These are phyloP conservation scores for Moxostoma hubbsi DNA, from an alignment of 2,797 vertebrate genomes.

Conservation along the genomic window DNA sequence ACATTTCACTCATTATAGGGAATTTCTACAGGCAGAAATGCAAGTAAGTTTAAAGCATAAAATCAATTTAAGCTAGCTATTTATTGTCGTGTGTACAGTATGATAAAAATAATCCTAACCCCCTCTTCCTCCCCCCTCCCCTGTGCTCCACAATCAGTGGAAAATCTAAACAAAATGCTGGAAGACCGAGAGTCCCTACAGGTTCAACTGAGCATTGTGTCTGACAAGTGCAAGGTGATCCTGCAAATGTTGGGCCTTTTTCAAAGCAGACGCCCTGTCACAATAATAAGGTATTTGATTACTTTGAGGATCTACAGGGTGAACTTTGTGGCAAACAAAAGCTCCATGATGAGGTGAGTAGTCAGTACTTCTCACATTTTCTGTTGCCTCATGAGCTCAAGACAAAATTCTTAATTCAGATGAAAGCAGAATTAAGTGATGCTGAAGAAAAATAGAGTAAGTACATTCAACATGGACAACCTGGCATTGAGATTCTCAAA, in stretches of 20 bases:
- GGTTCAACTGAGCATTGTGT: no score
- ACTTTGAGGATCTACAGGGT: slow-evolving; percentile 30
- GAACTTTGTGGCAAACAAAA: slow-evolving; percentile 38
- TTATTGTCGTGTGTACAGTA: neutral
- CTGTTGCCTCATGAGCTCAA: neutral
- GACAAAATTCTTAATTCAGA: slow-evolving; percentile 18
- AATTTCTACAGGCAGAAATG: slow-evolving; percentile 35
- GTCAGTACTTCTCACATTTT: neutral
- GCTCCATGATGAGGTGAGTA: slow-evolving; percentile 12
- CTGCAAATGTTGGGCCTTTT: slow-evolving; percentile 34
- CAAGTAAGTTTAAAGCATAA: neutral
- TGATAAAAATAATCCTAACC: neutral
- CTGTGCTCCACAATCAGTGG: slow-evolving; percentile 14
- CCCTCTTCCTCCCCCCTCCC: neutral
- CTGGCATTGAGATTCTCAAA: slow-evolving; percentile 23
- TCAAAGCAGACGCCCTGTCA: slow-evolving; percentile 31
- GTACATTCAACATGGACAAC: slow-evolving; percentile 37
- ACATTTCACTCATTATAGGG: slow-evolving; percentile 27
- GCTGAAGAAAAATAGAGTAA: slow-evolving; percentile 43
- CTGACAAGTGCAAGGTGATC: slow-evolving; percentile 40
- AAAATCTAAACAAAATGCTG: neutral
- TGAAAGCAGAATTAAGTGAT: slow-evolving; percentile 20
- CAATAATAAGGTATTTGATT: slow-evolving; percentile 26
- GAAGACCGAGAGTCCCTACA: neutral
- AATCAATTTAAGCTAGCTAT: neutral